Percentiles rank a stretch among this genome's conserved stretches.
Evolutionary conservation across 2,888 invertebrate species (phyloP).

Genomic region (Muschampia plurimacula): DNA sequence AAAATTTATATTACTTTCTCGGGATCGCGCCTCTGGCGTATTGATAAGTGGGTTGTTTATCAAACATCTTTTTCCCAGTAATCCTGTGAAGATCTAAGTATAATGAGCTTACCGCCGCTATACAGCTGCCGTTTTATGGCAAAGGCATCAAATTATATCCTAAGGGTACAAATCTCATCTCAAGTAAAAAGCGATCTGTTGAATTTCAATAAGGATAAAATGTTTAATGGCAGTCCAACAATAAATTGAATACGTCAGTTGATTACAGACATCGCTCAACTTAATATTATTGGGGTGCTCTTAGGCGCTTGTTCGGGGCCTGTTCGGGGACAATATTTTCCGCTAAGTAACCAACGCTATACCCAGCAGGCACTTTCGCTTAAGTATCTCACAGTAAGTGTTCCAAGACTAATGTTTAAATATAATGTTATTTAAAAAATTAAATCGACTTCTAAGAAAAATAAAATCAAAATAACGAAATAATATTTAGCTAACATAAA

Average conservation of each 20-base stretch:
- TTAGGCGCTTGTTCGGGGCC: slow-evolving; percentile 37
- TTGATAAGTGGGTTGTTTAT: slow-evolving; percentile 79
- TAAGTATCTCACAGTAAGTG: slow-evolving; percentile 7
- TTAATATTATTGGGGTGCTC: slow-evolving; percentile 41
- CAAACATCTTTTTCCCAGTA: slow-evolving; percentile 77
- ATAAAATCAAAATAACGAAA: too few species aligned
- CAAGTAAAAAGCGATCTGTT: slow-evolving; percentile 61
- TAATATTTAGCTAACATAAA: too few species aligned
- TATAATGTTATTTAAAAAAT: neutral
- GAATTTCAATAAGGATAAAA: slow-evolving; percentile 69
- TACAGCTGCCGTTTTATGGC: slow-evolving; percentile 75
- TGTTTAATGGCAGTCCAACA: slow-evolving; percentile 46
- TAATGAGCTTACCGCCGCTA: slow-evolving; percentile 62
- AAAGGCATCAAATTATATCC: slow-evolving; percentile 74
- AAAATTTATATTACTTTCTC: slow-evolving; percentile 54
- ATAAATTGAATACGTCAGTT: slow-evolving; percentile 48
- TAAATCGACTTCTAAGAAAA: too few species aligned
- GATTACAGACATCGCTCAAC: slow-evolving; percentile 45
- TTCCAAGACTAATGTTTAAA: neutral
- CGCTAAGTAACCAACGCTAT: slow-evolving; percentile 28
- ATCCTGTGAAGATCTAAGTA: slow-evolving; percentile 69
- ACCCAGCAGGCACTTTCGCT: slow-evolving; percentile 2
- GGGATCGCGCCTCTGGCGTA: slow-evolving; percentile 63
- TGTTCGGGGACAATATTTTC: slow-evolving; percentile 43
- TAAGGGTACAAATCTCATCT: slow-evolving; percentile 72